phyloP scores from a whole-genome alignment of 2,113 vertebrate genomes.

The Daphoenositta chrysoptera region DNA sequence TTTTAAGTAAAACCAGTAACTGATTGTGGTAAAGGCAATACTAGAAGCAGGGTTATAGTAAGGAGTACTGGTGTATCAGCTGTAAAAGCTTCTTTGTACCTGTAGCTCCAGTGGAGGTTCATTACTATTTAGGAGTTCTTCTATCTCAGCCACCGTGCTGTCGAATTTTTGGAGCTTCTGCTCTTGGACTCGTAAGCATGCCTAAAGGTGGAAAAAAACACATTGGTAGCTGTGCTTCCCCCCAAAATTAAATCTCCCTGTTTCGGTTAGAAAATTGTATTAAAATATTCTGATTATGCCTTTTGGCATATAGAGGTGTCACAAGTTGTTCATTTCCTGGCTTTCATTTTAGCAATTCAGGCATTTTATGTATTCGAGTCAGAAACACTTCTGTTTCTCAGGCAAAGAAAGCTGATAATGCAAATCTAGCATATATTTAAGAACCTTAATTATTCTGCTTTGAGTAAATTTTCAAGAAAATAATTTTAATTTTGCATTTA shows the following conservation, averaged over 20 bases:
- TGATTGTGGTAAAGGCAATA: background rate
- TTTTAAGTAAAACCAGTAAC: background rate
- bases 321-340: background rate
- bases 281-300: background rate
- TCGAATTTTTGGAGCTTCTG: conserved; percentile 82
- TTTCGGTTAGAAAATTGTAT: background rate
- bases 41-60: background rate
- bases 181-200: conserved; percentile 80
- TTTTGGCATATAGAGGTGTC: background rate
- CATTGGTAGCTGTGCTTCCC: background rate
- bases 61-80: rapidly evolving
- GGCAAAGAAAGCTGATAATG: background rate
- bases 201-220: conserved; percentile 63
- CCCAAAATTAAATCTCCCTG: background rate
- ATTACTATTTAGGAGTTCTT: conserved; percentile 83
- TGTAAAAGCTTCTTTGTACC: conserved; percentile 64
- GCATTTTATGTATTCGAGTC: background rate
- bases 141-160: conserved; percentile 82
- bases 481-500: background rate
- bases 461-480: background rate
- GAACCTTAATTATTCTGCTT: background rate
- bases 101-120: conserved; percentile 90
- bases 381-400: background rate
- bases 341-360: background rate
- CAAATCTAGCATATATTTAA: background rate